Evolutionary conservation across 1,140 invertebrate genomes (phyloP), one percentile per base, ranked within the genome.

Genomic region (Cryptotermes secundus): DNA sequence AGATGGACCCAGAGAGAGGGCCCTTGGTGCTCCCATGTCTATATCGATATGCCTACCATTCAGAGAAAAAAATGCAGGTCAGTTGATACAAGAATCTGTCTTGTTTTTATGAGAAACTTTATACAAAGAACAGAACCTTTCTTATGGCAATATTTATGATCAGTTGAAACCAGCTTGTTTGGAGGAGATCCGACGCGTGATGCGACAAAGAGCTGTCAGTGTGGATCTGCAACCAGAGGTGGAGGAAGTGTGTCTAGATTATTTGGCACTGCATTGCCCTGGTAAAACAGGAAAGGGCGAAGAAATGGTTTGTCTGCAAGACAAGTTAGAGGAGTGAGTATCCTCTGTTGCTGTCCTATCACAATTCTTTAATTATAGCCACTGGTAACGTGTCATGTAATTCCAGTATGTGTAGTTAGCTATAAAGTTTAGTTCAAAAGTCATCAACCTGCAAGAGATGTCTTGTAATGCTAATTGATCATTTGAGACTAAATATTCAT

Each of bases 201-300:
- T 99, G 97, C 92, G 96, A 84, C 96, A 97, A 88, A 91, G 98
- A 86, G 97, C 98, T 6, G 91, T 96, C 1, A 96, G 95, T 87
- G 97, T 99, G 7, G 96, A 99, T 88, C 91, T 99, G 12, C 94
- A 98, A 86, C 98, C 98, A 16, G 96, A 98, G 90, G 95, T 99
- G 85, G 97, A 99, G 91, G 94, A 96, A 87, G 92, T 92, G 65
- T 99, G 99, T 88, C 90, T 99, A 1, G 92, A 94, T 85, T 97
- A 99, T 87, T 91, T 99, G 4, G 94, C 95, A 1, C 91, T 92
- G 83, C 92, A 93, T 87, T 99, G 99, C 89, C 95, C 94, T 82
- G 94, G 96, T 83, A 95, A 96, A 89, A 95, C 94, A 36, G 93
- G 93, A 83, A 95, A 95, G 89, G 96, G 95, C 81, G 96, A 96